A percentile compares a stretch with the other conserved stretches of the same genome.
Evolutionary conservation across 2,113 vertebrate species (phyloP).

Genomic region (Spizaetus ornatus): DNA sequence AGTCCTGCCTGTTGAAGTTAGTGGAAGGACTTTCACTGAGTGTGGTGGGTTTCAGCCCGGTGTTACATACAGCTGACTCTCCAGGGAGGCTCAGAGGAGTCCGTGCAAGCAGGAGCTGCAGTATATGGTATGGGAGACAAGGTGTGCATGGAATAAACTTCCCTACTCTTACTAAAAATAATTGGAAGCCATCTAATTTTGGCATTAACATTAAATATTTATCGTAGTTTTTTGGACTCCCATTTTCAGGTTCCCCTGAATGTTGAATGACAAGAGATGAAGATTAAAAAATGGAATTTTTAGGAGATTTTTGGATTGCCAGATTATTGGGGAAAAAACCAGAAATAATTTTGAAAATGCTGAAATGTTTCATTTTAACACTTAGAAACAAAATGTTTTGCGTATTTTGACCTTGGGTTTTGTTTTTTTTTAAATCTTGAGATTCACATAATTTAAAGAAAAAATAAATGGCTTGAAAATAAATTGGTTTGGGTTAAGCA

Average conservation of each 20-base stretch:
- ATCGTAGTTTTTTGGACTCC: background rate
- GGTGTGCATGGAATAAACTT: background rate
- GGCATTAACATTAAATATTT: background rate
- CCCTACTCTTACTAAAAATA: background rate
- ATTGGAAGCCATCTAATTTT: background rate
- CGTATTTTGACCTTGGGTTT: background rate
- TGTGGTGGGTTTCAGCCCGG: background rate
- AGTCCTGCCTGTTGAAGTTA: background rate
- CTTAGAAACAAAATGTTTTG: background rate
- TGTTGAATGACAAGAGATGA: background rate
- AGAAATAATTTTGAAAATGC: background rate
- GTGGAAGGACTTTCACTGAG: background rate
- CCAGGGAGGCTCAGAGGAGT: background rate
- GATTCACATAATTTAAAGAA: background rate
- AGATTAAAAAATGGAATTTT: background rate
- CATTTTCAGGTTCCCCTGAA: background rate
- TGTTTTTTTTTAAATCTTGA: background rate
- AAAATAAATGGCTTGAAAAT: background rate
- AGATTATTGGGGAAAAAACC: background rate
- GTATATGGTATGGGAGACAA: background rate
- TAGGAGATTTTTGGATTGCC: background rate
- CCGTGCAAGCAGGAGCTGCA: background rate
- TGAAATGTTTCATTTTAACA: background rate
- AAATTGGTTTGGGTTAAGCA: background rate
- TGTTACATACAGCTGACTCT: background rate